phyloP scores from a whole-genome alignment of 1,140 invertebrate species.

The Pomphorhynchus laevis region DNA sequence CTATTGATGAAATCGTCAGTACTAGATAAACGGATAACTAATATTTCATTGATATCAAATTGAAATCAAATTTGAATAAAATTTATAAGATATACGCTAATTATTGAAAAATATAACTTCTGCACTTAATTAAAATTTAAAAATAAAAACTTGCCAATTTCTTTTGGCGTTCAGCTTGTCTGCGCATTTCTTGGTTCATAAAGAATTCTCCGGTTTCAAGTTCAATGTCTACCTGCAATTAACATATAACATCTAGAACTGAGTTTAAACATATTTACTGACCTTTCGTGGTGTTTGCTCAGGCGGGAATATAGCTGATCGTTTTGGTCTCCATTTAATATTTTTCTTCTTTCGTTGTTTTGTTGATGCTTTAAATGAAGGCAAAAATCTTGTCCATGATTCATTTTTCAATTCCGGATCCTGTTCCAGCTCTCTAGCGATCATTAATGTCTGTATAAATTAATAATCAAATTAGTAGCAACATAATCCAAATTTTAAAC shows the following conservation, averaged over 20 bases:
- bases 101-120: too few species aligned
- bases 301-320: slow-evolving; percentile 92
- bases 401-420: slow-evolving; percentile 59
- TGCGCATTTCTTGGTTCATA: slow-evolving; percentile 42
- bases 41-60: too few species aligned
- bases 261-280: slow-evolving; percentile 1
- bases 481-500: slow-evolving; percentile 5
- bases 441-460: slow-evolving; percentile 38
- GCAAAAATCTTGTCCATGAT: slow-evolving; percentile 80
- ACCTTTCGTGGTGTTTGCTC: slow-evolving; percentile 48
- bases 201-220: slow-evolving; percentile 83
- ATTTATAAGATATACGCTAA: too few species aligned
- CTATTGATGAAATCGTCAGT: too few species aligned
- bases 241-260: background rate
- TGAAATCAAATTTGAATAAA: too few species aligned
- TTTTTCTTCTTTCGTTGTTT: slow-evolving; percentile 42
- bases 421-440: slow-evolving; percentile 59
- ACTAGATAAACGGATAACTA: too few species aligned
- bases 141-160: too few species aligned
- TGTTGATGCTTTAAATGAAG: slow-evolving; percentile 73
- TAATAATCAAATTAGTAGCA: slow-evolving; percentile 1
- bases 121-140: too few species aligned
- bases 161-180: slow-evolving; percentile 16
- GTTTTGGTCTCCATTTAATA: slow-evolving; percentile 27
- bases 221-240: slow-evolving; percentile 38